A percentile compares a stretch with the other conserved stretches of the same genome.
Evolutionary conservation across 2,113 vertebrate species (phyloP).

Genomic region (Stigmatopora argus): DNA sequence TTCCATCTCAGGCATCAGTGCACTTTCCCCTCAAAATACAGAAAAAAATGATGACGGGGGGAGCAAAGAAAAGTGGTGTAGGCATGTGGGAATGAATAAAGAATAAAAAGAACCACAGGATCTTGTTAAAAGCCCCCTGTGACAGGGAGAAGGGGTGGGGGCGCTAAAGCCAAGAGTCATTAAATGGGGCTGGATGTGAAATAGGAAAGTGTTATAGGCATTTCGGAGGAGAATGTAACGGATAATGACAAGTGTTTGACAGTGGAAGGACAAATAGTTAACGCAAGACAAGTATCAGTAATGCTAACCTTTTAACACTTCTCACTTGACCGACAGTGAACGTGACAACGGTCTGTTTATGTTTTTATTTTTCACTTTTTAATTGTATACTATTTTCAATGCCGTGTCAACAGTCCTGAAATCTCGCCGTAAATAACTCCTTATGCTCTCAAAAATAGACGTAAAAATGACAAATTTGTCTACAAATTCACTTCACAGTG

Average conservation of each 20-base stretch:
- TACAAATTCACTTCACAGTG: too few relatives aligned
- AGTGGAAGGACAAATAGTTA: background rate
- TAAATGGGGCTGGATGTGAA: slow-evolving; percentile 36
- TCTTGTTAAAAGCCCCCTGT: slow-evolving; percentile 62
- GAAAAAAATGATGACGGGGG: slow-evolving; percentile 19
- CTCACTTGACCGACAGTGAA: background rate
- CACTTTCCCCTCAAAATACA: slow-evolving; percentile 33
- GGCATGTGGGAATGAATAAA: slow-evolving; percentile 42
- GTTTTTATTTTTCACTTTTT: background rate
- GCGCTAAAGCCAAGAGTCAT: slow-evolving; percentile 54
- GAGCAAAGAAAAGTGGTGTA: slow-evolving; percentile 19
- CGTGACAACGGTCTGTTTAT: background rate
- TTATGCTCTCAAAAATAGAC: background rate
- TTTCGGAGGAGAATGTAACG: background rate
- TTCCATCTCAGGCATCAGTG: slow-evolving; percentile 16
- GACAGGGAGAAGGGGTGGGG: slow-evolving; percentile 40
- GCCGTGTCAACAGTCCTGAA: background rate
- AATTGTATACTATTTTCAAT: background rate
- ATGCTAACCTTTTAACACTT: background rate
- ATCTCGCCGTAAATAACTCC: background rate
- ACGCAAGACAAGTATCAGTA: background rate
- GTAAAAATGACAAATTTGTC: background rate
- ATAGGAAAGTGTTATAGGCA: background rate
- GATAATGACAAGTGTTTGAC: background rate
- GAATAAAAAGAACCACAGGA: slow-evolving; percentile 42